Percentiles rank a stretch among this genome's conserved stretches.
phyloP scores from a whole-genome alignment of 30 jellyfish, hydroid and myxozoan genomes.

The Turritopsis rubra region DNA sequence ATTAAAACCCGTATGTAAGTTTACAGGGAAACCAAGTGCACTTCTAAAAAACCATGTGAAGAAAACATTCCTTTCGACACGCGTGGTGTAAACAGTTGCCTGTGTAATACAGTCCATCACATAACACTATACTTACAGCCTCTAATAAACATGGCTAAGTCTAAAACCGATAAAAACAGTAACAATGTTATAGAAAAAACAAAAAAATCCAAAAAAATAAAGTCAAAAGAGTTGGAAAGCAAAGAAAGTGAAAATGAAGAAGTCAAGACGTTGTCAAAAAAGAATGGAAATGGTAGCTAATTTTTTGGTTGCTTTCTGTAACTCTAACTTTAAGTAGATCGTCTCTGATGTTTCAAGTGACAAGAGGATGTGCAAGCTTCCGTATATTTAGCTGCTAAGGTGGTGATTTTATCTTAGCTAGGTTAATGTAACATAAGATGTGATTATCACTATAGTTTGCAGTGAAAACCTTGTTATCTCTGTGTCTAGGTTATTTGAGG shows the following conservation, averaged over 20 bases:
- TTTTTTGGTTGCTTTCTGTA: neutral
- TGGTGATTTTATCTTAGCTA: no score
- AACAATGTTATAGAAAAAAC: neutral
- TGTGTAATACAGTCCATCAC: neutral
- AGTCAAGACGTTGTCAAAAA: neutral
- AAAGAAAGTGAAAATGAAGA: conserved; percentile 7
- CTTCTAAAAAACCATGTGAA: conserved; percentile 6
- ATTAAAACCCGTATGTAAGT: neutral
- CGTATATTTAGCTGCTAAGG: no score
- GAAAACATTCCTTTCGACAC: conserved; percentile 11
- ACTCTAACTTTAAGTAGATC: neutral
- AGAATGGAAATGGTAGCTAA: neutral
- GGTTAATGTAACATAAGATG: no score
- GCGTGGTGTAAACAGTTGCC: conserved; percentile 17
- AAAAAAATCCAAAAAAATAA: neutral
- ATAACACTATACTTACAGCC: neutral
- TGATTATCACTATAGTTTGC: no score
- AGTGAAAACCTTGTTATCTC: no score
- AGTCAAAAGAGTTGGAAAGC: neutral
- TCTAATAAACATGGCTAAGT: conserved; percentile 14
- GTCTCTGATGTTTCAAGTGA: neutral
- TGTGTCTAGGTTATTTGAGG: no score
- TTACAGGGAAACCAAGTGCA: conserved; percentile 13
- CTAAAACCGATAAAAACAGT: conserved; percentile 11
- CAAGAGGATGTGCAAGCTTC: neutral